A percentile compares a stretch with the other conserved stretches of the same genome.
Evolutionary conservation across 2,113 vertebrate genomes (phyloP).

Genomic region (Speoplatyrhinus poulsoni): DNA sequence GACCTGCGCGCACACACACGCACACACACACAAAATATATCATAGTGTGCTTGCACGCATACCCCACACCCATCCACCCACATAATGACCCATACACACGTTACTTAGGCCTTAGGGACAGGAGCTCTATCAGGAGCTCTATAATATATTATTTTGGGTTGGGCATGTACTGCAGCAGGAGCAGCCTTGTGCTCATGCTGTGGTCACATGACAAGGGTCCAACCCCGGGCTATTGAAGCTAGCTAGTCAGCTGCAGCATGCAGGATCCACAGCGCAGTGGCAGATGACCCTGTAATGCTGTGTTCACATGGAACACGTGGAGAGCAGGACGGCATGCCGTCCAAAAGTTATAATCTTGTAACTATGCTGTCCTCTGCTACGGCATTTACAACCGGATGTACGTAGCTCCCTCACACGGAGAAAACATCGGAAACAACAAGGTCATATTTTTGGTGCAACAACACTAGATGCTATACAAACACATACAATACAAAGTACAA

Average conservation of each 20-base stretch:
- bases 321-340: no score
- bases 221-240: background rate
- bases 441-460: no score
- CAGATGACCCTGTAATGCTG: background rate
- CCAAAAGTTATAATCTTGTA: no score
- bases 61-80: conserved; percentile 6
- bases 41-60: conserved; percentile 16
- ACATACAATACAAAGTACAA: no score
- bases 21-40: conserved; percentile 31
- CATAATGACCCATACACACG: conserved; percentile 6
- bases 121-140: conserved; percentile 34
- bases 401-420: no score
- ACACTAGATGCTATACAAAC: no score
- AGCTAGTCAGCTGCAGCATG: background rate
- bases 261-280: background rate
- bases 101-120: background rate
- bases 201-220: conserved; percentile 14
- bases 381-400: no score
- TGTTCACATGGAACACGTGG: no score
- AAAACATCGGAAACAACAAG: no score
- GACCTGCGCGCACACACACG: background rate
- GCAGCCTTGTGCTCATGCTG: conserved; percentile 23
- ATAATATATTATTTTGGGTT: conserved; percentile 29
- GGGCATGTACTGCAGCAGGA: conserved; percentile 19
- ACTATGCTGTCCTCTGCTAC: no score